These are phyloP conservation scores for Drosophila koepferae DNA, from an alignment of 2,888 invertebrate genomes.

Conservation along the genomic window DNA sequence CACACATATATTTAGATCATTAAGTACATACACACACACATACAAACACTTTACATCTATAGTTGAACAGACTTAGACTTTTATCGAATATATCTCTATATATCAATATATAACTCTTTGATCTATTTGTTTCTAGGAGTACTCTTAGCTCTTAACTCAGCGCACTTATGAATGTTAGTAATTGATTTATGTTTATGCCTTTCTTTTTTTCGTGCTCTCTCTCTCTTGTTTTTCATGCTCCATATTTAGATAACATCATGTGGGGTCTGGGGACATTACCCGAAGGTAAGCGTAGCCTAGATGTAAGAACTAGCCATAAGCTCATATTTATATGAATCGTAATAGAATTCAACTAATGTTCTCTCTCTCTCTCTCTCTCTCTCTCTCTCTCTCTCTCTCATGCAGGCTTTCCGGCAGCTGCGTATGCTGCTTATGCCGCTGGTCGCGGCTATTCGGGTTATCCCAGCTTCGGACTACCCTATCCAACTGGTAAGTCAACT, in stretches of 20 bases:
- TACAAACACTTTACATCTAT: slow-evolving; percentile 35
- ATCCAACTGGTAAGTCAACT: slow-evolving; percentile 94
- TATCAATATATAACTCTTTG: slow-evolving; percentile 12
- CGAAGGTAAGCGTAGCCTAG: slow-evolving; percentile 92
- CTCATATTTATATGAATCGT: no score
- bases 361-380: no score
- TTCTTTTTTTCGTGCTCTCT: slow-evolving; percentile 64
- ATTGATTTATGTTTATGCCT: slow-evolving; percentile 61
- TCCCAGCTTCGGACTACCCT: slow-evolving; percentile 98
- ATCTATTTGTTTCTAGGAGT: slow-evolving; percentile 45
- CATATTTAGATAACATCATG: slow-evolving; percentile 93
- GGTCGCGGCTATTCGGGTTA: slow-evolving; percentile 98
- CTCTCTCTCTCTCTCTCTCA: background rate
- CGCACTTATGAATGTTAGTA: slow-evolving; percentile 60
- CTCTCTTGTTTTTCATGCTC: slow-evolving; percentile 57
- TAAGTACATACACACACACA: slow-evolving; percentile 22
- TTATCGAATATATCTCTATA: slow-evolving; percentile 20
- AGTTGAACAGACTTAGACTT: slow-evolving; percentile 61
- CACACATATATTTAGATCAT: slow-evolving; percentile 26
- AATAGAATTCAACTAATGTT: background rate
- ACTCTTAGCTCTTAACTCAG: slow-evolving; percentile 34
- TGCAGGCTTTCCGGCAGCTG: slow-evolving; percentile 96
- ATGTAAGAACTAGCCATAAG: background rate
- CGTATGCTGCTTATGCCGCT: slow-evolving; percentile 98
- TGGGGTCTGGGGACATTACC: slow-evolving; percentile 99